These are phyloP conservation scores for Poecile atricapillus DNA, from an alignment of 2,113 vertebrate genomes.

Conservation along the genomic window DNA sequence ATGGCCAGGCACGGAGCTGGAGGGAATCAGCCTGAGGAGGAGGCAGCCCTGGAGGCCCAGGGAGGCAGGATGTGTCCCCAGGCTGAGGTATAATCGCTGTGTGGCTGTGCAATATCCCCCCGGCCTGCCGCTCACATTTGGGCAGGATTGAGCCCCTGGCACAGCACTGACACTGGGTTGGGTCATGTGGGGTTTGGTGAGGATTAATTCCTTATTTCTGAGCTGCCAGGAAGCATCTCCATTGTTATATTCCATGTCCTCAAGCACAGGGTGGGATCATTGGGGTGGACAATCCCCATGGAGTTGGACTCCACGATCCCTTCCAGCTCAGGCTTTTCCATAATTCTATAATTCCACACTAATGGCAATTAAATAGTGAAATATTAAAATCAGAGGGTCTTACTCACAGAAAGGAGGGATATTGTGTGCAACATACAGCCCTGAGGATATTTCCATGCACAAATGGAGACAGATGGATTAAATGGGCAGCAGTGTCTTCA, in stretches of 20 bases:
- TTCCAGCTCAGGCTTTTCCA: background rate
- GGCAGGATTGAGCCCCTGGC: background rate
- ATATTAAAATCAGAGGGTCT: background rate
- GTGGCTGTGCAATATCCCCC: background rate
- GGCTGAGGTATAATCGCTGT: background rate
- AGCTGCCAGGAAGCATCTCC: background rate
- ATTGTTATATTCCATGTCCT: fast-evolving
- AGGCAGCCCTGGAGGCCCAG: background rate
- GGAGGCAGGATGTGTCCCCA: background rate
- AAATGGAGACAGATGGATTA: background rate
- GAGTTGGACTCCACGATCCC: background rate
- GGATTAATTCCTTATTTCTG: background rate
- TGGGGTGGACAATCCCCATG: too few species aligned
- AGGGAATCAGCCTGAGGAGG: background rate
- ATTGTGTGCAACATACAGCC: fast-evolving
- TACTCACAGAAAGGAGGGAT: background rate
- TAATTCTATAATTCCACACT: background rate
- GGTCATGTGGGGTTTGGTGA: fast-evolving
- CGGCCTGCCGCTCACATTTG: background rate
- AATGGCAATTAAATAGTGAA: background rate
- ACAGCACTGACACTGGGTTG: fast-evolving
- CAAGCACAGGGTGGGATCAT: background rate
- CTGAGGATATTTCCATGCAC: background rate
- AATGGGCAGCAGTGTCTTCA: background rate
- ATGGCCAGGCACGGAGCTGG: background rate